Percentiles rank a stretch among this genome's conserved stretches.
phyloP scores from a whole-genome alignment of 2,888 invertebrate species.

The Caenorhabditis wallacei region DNA sequence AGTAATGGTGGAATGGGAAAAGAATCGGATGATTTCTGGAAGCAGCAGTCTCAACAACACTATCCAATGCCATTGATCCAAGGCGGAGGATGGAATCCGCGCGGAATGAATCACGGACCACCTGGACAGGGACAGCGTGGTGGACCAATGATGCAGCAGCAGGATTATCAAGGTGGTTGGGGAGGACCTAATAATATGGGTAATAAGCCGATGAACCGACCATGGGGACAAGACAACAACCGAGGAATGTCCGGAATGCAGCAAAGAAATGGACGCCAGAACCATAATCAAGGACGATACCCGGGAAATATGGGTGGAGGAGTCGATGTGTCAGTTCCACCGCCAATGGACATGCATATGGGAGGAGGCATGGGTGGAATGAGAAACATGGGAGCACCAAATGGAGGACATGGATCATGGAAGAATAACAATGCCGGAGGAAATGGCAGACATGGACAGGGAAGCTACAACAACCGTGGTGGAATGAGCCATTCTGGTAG shows the following conservation, averaged over 20 bases:
- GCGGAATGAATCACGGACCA: slow-evolving; percentile 64
- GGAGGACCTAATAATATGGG: slow-evolving; percentile 61
- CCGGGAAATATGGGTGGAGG: slow-evolving; percentile 47
- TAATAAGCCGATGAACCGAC: slow-evolving; percentile 57
- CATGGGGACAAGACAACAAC: slow-evolving; percentile 54
- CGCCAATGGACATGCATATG: slow-evolving; percentile 75
- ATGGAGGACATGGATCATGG: slow-evolving; percentile 46
- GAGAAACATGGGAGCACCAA: slow-evolving; percentile 50
- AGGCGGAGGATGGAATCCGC: slow-evolving; percentile 52
- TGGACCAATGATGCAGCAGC: slow-evolving; percentile 55
- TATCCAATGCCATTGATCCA: slow-evolving; percentile 44
- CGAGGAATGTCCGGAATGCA: slow-evolving; percentile 59
- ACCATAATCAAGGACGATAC: slow-evolving; percentile 64
- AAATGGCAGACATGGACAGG: slow-evolving; percentile 29
- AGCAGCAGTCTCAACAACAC: slow-evolving; percentile 66
- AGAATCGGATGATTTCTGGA: slow-evolving; percentile 71
- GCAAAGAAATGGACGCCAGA: slow-evolving; percentile 59
- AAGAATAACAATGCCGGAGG: slow-evolving; percentile 31
- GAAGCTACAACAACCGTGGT: slow-evolving; percentile 30
- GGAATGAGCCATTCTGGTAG: slow-evolving; percentile 43
- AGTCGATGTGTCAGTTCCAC: slow-evolving; percentile 74
- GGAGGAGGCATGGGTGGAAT: slow-evolving; percentile 56
- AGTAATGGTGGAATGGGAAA: slow-evolving; percentile 69
- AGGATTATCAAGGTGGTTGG: slow-evolving; percentile 59
- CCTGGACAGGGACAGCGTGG: slow-evolving; percentile 58